These are phyloP conservation scores for Chaenodraco wilsoni DNA, from an alignment of 2,797 vertebrate genomes.

Conservation along the genomic window DNA sequence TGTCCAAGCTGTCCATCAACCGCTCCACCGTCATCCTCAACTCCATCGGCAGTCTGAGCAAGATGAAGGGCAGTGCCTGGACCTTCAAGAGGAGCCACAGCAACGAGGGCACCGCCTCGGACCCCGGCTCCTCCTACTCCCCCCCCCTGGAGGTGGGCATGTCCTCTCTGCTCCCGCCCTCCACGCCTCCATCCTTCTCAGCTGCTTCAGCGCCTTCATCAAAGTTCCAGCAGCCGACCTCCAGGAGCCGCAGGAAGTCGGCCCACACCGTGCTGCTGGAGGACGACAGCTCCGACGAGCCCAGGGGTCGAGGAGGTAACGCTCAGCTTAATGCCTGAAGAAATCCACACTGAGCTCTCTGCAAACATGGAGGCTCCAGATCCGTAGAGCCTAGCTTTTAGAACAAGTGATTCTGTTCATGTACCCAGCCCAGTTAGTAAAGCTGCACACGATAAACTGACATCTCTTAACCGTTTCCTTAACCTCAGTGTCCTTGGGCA, in stretches of 20 bases:
- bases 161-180: conserved; percentile 62
- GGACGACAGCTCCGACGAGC: conserved; percentile 86
- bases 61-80: conserved; percentile 88
- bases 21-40: conserved; percentile 90
- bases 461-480: too few relatives aligned
- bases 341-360: not conserved
- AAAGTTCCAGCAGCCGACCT: conserved; percentile 54
- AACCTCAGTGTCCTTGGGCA: too few relatives aligned
- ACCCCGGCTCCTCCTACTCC: conserved; percentile 70
- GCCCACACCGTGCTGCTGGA: conserved; percentile 91
- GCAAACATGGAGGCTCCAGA: not conserved
- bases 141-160: conserved; percentile 48
- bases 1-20: conserved; percentile 82
- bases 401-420: fast-evolving
- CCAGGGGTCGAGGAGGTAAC: conserved; percentile 59
- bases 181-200: conserved; percentile 67
- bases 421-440: not conserved
- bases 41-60: conserved; percentile 94
- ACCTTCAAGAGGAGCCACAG: conserved; percentile 83
- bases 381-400: not conserved
- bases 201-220: conserved; percentile 3
- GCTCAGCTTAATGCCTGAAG: not conserved
- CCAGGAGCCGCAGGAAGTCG: conserved; percentile 90
- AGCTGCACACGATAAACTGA: too few relatives aligned
- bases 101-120: conserved; percentile 63